Base-by-base conservation (phyloP, 2,888 invertebrate genomes). In the Temnothorax rugatulus region DNA sequence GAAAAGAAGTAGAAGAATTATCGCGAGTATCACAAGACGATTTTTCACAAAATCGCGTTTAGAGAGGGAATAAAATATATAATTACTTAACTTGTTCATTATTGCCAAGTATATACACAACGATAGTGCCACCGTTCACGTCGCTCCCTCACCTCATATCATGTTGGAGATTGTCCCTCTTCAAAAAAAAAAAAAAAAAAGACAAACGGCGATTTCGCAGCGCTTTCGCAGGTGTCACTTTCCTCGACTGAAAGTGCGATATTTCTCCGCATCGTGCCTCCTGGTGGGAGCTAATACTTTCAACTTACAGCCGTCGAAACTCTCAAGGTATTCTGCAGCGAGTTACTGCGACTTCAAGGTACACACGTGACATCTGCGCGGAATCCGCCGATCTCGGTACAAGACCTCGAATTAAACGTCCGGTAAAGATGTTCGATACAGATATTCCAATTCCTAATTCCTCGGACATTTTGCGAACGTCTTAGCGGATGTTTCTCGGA, bases 281-380 rank as follows among this genome's bases (percentile, higher is more conserved):
- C 34, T 75, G 15, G 13, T n/a, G 44, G 66, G 11, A 63, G 21
- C 52, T 77, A 69, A 79, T 79, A 79, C 66, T 64, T 66, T 81
- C 81, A 74, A 57, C 77, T 82, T 57, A 59, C 52, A 34, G 52
- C 59, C 38, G 50, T 64, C 66, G 38, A 52, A 81, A 82, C 64
- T 57, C 57, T 34, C 54, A 75, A 64, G 38, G n/a, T 82, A 68
- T 75, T 77, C 50, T 25, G 66, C 57, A 64, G 86, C 64, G 66
- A 83, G 44, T 68, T 76, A 69, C 75, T 63, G 77, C 82, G 82
- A 83, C 34, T 84, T 87, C 64, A 69, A 87, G 83, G 82, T 85
- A 50, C 84, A 77, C 71, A 59, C 29, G 63, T 82, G 68, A 68
- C 41, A n/a, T 29, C 64, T 34, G 52, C 11, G 21, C 64, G 66